Percentiles rank a stretch among this genome's conserved stretches.
Conservation (phyloP, 1,140 invertebrate genomes). For the Argopecten irradians region DNA sequence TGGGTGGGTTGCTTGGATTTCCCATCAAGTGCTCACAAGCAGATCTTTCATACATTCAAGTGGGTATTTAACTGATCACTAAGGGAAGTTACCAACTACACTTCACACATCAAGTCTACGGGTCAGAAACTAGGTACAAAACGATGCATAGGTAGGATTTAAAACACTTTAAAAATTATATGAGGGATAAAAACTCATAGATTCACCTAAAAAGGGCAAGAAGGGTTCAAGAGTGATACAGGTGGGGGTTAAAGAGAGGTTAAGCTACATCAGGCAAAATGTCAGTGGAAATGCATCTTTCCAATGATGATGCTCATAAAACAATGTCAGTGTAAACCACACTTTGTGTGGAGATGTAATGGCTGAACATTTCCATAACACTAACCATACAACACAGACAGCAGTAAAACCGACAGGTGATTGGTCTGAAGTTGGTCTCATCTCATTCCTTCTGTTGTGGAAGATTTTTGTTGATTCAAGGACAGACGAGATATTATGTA, state of each 20-base stretch:
- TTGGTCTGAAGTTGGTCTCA: background rate
- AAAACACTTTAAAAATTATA: background rate
- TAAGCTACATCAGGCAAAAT: too few species aligned
- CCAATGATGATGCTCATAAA: too few species aligned
- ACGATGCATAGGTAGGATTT: background rate
- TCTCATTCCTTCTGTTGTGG: background rate
- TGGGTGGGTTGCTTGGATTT: background rate
- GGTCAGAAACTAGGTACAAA: background rate
- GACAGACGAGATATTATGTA: background rate
- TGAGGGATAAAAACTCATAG: background rate
- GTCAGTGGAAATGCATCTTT: too few species aligned
- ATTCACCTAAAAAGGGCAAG: background rate
- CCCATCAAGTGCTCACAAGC: background rate
- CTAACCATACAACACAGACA: background rate
- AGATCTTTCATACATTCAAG: background rate
- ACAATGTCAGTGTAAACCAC: background rate
- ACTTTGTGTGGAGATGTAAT: too few species aligned
- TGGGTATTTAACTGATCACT: background rate
- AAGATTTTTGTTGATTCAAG: slow-evolving; percentile 23
- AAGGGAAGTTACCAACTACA: background rate
- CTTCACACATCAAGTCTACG: background rate
- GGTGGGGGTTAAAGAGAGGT: too few species aligned
- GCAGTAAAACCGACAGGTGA: background rate
- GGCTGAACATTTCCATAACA: background rate
- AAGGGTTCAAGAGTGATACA: too few species aligned